Percentiles rank a stretch among this genome's conserved stretches.
Evolutionary conservation across 2,113 vertebrate species (phyloP).

Genomic region (Rafetus swinhoei): DNA sequence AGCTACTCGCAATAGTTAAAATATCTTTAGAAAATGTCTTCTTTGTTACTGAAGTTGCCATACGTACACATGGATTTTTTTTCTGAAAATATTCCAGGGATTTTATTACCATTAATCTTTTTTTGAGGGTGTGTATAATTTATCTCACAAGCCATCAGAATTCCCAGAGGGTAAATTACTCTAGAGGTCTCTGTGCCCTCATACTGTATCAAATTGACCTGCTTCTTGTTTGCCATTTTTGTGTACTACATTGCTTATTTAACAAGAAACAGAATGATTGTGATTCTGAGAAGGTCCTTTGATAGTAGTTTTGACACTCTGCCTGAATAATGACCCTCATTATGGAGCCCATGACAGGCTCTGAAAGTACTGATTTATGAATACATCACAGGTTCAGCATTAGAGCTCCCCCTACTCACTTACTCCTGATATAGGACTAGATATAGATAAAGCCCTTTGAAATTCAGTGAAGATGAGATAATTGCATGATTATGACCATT

Average conservation of each 20-base stretch:
- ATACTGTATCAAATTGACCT: constrained; percentile 99
- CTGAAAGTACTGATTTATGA: constrained; percentile 99
- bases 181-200: constrained; percentile 95
- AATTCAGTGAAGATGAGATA: constrained; percentile 78
- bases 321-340: constrained; percentile 99
- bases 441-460: constrained; percentile 76
- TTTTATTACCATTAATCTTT: constrained; percentile 97
- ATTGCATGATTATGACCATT: constrained; percentile 80
- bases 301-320: constrained; percentile 99
- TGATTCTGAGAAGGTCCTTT: constrained; percentile 98
- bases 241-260: constrained; percentile 99
- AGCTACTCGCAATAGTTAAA: constrained; percentile 52
- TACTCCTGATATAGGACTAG: constrained; percentile 73
- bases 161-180: constrained; percentile 99
- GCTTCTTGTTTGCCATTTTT: constrained; percentile 99
- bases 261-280: constrained; percentile 99
- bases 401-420: constrained; percentile 82
- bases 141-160: constrained; percentile 94
- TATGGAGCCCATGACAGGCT: constrained; percentile 97
- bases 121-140: constrained; percentile 93
- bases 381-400: constrained; percentile 90
- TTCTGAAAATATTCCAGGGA: constrained; percentile 73
- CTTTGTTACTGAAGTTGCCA: constrained; percentile 77
- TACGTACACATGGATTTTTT: constrained; percentile 71
- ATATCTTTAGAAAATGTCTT: constrained; percentile 60